Evolutionary conservation across 2,113 vertebrate species (phyloP).

Genomic region (Phylloscopus trochilus): DNA sequence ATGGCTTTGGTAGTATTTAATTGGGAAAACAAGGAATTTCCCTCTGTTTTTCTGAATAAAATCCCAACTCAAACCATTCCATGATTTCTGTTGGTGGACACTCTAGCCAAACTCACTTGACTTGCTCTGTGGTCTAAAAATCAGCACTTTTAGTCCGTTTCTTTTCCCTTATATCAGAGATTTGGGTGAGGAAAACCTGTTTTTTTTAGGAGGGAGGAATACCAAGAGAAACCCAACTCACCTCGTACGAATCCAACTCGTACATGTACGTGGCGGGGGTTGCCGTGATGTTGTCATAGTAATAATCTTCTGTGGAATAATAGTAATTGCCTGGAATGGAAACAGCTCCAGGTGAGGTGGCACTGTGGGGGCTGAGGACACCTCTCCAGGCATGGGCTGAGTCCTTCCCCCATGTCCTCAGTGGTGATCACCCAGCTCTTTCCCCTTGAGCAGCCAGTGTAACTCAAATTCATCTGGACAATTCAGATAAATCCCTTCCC

Average conservation of each 20-base stretch:
- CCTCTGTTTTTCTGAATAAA: too few relatives aligned
- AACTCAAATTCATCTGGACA: not conserved
- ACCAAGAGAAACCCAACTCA: not conserved
- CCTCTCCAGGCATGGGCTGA: not conserved
- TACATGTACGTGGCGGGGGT: not conserved
- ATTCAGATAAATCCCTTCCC: not conserved
- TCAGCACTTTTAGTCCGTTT: fast-evolving
- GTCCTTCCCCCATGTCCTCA: fast-evolving
- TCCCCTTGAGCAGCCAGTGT: fast-evolving
- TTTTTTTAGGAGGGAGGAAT: fast-evolving
- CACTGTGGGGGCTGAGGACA: fast-evolving
- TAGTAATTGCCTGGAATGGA: not conserved
- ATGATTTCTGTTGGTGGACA: fast-evolving
- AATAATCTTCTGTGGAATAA: not conserved
- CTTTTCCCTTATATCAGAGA: not conserved
- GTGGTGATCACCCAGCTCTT: fast-evolving
- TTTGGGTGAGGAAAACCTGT: not conserved
- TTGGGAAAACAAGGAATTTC: not conserved
- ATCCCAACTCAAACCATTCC: not conserved
- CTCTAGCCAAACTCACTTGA: too few relatives aligned
- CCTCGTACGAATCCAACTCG: not conserved
- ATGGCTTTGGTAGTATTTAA: not conserved
- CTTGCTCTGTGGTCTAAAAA: not conserved
- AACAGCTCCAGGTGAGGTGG: not conserved
- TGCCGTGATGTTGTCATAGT: not conserved